phyloP scores from a whole-genome alignment of 2,797 vertebrate genomes.

The Epinephelus coioides region DNA sequence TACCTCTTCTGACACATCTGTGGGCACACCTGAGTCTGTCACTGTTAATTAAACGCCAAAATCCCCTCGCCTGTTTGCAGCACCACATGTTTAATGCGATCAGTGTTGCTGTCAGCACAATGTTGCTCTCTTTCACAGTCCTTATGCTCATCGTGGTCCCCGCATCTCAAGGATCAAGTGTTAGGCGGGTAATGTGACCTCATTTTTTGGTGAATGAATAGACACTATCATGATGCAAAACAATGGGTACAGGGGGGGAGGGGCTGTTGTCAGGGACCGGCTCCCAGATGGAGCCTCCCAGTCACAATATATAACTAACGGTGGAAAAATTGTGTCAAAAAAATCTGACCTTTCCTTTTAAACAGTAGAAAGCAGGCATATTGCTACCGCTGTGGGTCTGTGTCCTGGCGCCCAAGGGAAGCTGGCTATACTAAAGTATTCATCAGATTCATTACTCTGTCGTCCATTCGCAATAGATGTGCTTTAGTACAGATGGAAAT shows the following conservation, averaged over 20 bases:
- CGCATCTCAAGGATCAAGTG: constrained; percentile 42
- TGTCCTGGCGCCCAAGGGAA: constrained; percentile 49
- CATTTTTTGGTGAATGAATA: constrained; percentile 35
- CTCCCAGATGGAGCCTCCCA: constrained; percentile 20
- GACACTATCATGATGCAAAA: constrained; percentile 34
- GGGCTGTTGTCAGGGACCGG: constrained; percentile 11
- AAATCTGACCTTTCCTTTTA: constrained; percentile 19
- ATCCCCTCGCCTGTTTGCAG: constrained; percentile 56
- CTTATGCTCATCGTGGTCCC: constrained; percentile 36
- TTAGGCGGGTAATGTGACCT: constrained; percentile 47
- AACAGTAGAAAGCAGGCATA: constrained; percentile 22
- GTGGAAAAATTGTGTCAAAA: constrained; percentile 2
- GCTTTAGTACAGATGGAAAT: constrained; percentile 57
- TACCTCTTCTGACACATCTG: constrained; percentile 70
- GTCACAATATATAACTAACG: constrained; percentile 15
- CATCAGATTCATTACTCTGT: constrained; percentile 62
- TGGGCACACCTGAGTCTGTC: constrained; percentile 76
- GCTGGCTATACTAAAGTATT: constrained; percentile 59
- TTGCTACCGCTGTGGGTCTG: constrained; percentile 21
- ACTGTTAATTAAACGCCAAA: constrained; percentile 75
- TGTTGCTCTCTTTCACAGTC: constrained; percentile 54
- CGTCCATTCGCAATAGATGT: constrained; percentile 55
- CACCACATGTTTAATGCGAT: constrained; percentile 64
- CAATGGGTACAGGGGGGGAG: constrained; percentile 32
- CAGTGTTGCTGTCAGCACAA: constrained; percentile 70